Evolutionary conservation across 1,140 invertebrate genomes (phyloP), one percentile per base, ranked within the genome.

Genomic region (Leptinotarsa texana): DNA sequence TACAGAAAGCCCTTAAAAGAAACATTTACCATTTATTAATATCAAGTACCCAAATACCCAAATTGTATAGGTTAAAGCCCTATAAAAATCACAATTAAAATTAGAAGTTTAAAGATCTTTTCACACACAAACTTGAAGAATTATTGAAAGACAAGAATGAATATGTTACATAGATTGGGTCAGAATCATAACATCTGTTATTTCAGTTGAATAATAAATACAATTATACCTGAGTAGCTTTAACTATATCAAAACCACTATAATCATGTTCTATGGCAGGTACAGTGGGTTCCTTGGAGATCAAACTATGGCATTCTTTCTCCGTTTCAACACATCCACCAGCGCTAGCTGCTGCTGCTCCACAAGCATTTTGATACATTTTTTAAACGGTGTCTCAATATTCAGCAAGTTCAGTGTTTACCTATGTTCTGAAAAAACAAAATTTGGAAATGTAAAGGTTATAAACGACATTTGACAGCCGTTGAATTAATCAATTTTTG

Each of bases 231-330:
- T 96, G 95, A 24, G 96, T 97, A 4, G 97, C 97, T 88, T 95
- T 95, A 24, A 98, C 93, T 80, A 98, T 97, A 83, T 98, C 96
- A 86, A 95, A 97, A 70, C 91, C 91, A 81, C 91, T 94, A 81
- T 92, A 93, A 82, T 96, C 94, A 72, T 92, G 91, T 81, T 91
- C 90, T 15, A 88, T 83, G 17, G 88, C 88, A 57, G 88, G 88
- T 74, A 89, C 88, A 71, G 85, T 83, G n/a, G 87, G 87, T 75
- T 90, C 89, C 74, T 88, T 88, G 69, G 88, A 84, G 75, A 88
- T 87, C 74, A 89, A 79, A 67, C 86, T 86, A 51, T 88, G 87
- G 68, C 84, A 86, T 63, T 89, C 88, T 63, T 84, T 82, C 72
- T 88, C 87, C 13, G 85, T 85, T 77, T 86, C 86, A 47, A 85